Evolutionary conservation across 2,113 vertebrate species (phyloP).

Genomic region (Spea bombifrons): DNA sequence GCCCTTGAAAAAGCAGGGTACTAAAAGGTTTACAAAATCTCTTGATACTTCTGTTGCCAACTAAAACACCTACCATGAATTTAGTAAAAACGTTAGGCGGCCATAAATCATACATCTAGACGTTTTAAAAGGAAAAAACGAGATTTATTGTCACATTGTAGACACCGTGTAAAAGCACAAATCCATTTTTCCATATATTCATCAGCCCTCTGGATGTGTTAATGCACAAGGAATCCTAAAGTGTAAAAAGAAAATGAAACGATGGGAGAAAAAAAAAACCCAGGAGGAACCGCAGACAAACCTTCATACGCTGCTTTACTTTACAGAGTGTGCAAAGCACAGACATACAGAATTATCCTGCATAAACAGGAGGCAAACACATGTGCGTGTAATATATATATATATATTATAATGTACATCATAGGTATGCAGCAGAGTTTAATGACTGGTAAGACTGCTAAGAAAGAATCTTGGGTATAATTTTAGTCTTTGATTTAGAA

Average conservation of each 20-base stretch:
- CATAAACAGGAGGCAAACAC: too few relatives aligned
- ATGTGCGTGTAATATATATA: too few relatives aligned
- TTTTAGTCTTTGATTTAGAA: too few relatives aligned
- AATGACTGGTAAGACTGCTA: too few relatives aligned
- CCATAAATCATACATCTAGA: conserved; percentile 87
- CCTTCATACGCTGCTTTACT: too few relatives aligned
- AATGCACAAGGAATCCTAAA: conserved; percentile 77
- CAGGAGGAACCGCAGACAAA: too few relatives aligned
- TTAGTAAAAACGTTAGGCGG: conserved; percentile 82
- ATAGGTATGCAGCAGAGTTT: too few relatives aligned
- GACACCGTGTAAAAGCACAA: conserved; percentile 76
- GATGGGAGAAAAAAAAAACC: neutral
- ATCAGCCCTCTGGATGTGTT: conserved; percentile 75
- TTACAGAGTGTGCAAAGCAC: too few relatives aligned
- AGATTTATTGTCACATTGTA: conserved; percentile 83
- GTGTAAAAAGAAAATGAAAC: conserved; percentile 61
- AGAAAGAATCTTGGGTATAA: too few relatives aligned
- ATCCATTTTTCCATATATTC: conserved; percentile 86
- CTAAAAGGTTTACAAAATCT: conserved; percentile 62
- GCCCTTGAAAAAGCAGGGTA: conserved; percentile 64
- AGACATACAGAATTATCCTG: too few relatives aligned
- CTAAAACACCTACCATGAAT: conserved; percentile 83
- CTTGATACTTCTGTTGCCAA: conserved; percentile 71
- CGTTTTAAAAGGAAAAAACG: conserved; percentile 82
- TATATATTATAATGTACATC: too few relatives aligned